These are phyloP conservation scores for Panopea generosa DNA, from an alignment of 2,888 invertebrate species.

Conservation along the genomic window DNA sequence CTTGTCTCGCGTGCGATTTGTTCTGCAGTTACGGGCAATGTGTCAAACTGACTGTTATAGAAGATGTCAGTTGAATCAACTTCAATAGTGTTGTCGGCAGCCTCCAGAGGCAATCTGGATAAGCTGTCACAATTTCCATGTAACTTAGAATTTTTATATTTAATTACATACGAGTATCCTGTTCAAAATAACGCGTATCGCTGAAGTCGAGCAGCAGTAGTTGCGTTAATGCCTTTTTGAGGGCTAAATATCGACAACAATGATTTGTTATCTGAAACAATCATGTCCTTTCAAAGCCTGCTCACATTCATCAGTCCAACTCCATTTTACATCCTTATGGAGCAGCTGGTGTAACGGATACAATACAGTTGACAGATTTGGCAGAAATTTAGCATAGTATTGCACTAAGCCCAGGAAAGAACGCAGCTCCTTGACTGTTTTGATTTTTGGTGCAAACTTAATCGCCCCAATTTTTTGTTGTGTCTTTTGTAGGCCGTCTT, in stretches of 20 bases:
- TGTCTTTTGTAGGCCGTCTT: conserved; percentile 19
- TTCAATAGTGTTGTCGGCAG: background rate
- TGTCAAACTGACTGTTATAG: conserved; percentile 68
- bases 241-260: conserved; percentile 60
- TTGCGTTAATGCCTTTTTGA: conserved; percentile 55
- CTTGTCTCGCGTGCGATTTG: conserved; percentile 42
- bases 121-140: conserved; percentile 60
- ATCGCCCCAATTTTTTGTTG: conserved; percentile 29
- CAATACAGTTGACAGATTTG: conserved; percentile 33
- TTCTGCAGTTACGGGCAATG: conserved; percentile 59
- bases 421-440: conserved; percentile 21
- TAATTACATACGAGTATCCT: conserved; percentile 25
- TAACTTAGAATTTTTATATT: conserved; percentile 34
- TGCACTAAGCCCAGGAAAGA: conserved; percentile 24
- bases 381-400: conserved; percentile 37
- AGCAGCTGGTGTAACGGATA: conserved; percentile 37
- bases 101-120: conserved; percentile 38
- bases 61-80: conserved; percentile 34
- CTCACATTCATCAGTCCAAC: conserved; percentile 34
- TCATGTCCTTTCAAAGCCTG: conserved; percentile 63
- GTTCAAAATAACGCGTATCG: conserved; percentile 35
- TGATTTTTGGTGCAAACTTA: conserved; percentile 9
- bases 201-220: conserved; percentile 44
- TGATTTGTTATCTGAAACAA: conserved; percentile 61
- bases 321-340: conserved; percentile 28